phyloP scores from a whole-genome alignment of 2,888 invertebrate species.

The Xestia sexstrigata region DNA sequence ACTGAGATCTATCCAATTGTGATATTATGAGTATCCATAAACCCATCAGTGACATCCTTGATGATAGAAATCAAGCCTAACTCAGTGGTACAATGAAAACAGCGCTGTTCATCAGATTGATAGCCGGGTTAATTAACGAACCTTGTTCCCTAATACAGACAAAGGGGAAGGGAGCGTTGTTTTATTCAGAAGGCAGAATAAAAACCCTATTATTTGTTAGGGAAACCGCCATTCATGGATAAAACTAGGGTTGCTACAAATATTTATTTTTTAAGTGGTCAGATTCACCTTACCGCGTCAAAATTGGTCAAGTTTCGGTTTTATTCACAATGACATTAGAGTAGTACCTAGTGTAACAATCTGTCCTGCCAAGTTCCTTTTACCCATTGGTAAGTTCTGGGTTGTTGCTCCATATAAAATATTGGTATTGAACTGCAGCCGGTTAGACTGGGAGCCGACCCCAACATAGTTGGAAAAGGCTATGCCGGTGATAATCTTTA shows the following conservation, averaged over 20 bases:
- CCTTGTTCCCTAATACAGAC: slow-evolving; percentile 56
- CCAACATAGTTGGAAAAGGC: not conserved
- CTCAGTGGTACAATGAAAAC: slow-evolving; percentile 64
- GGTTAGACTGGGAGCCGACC: not conserved
- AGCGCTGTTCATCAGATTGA: slow-evolving; percentile 69
- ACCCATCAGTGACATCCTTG: slow-evolving; percentile 3
- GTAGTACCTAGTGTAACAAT: not conserved
- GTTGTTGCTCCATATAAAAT: not conserved
- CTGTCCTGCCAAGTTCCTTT: not conserved
- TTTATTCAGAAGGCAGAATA: slow-evolving; percentile 42
- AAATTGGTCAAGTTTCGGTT: not conserved
- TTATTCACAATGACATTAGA: too few species aligned
- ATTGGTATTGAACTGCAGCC: not conserved
- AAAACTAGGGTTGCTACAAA: slow-evolving; percentile 35
- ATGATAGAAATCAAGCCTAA: slow-evolving; percentile 56
- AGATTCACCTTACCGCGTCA: not conserved
- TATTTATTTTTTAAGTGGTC: not conserved
- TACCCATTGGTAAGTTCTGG: not conserved
- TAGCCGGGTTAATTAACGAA: slow-evolving; percentile 72
- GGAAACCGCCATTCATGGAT: slow-evolving; percentile 26
- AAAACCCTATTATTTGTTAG: slow-evolving; percentile 53
- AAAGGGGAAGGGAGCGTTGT: slow-evolving; percentile 37
- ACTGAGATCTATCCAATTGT: not conserved
- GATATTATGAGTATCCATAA: not conserved
- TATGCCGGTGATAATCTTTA: not conserved